Base-by-base conservation (phyloP, 2,113 vertebrate genomes). In the Poicephalus gulielmi region DNA sequence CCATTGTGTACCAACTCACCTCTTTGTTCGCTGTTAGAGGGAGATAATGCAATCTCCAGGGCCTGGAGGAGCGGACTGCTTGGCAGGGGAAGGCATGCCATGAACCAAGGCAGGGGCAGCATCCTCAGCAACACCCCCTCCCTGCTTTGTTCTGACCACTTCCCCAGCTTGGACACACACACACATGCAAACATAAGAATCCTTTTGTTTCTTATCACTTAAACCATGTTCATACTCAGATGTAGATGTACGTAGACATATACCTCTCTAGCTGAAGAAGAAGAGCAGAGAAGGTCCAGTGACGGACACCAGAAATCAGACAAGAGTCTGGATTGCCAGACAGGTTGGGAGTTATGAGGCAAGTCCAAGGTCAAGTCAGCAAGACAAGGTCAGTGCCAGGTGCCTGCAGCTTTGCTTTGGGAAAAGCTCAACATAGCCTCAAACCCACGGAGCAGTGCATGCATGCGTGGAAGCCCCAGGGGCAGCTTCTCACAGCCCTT, bases 11-110 rank as follows among this genome's bases (percentile, higher is more conserved):
- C 47, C 47, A 49, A 25, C 33, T 68, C 44, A 85, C 74, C 18
- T 37, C 22, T 67, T 83, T 87, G 24, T 64, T 62, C 63, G 10
- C 35, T 13, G 57, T 87, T 33, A 33, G 28, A 77, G 74, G 57
- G 62, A 84, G 35, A 17, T 47, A 33, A 20, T 60, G 25, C 25
- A 50, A 4, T 78, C 55, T 66, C 35, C 47, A 25, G 20, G n/a
- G n/a, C 28, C 41, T 2, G 10, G 53, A 67, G 24, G 52, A 69
- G n/a, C 5, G 2, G 47, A 64, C 69, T 86, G 68, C 76, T 86
- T 11, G 0, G 31, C 82, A 68, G 53, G n/a, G 10, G 17, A 46
- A 28, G 35, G 31, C 46, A 5, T 2, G 0, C 37, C 22, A 2
- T 43, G 66, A 91, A 44, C 73, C 35, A 52, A 44, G n/a, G 30